These are phyloP conservation scores for Morone chrysops DNA, from an alignment of 2,113 vertebrate genomes.

Conservation along the genomic window DNA sequence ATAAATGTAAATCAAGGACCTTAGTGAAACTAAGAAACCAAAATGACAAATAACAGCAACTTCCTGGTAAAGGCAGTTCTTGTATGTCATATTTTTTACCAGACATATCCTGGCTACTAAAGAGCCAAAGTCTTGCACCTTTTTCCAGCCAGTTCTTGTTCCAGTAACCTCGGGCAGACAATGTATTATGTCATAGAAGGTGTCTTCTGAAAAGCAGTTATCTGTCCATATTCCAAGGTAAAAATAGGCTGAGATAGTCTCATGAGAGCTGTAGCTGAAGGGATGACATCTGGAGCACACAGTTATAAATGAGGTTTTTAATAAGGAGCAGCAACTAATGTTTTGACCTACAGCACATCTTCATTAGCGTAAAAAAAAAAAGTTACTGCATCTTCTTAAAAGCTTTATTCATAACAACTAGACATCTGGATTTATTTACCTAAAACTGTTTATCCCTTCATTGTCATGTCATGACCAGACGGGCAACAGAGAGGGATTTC, in stretches of 20 bases:
- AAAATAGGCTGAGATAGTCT: constrained; percentile 3
- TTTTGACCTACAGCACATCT: constrained; percentile 20
- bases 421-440: not conserved
- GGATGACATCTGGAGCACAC: constrained; percentile 5
- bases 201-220: not conserved
- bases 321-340: not conserved
- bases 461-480: not conserved
- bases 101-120: constrained; percentile 31
- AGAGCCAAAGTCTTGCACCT: constrained; percentile 8
- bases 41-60: constrained; percentile 23
- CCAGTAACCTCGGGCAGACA: constrained; percentile 9
- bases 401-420: not conserved
- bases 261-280: not conserved
- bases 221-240: not conserved
- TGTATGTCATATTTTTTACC: not conserved
- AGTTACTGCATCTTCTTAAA: constrained; percentile 23
- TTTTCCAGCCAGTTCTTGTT: constrained; percentile 27
- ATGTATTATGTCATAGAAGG: not conserved
- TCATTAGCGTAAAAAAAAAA: not conserved
- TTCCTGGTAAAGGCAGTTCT: constrained; percentile 29
- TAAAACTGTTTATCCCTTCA: not conserved
- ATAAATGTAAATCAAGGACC: constrained; percentile 31
- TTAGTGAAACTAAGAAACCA: constrained; percentile 23
- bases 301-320: constrained; percentile 1
- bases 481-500: not conserved